Evolutionary conservation across 2,888 invertebrate genomes (phyloP), one percentile per base, ranked within the genome.

Genomic region (Lithosia quadra): DNA sequence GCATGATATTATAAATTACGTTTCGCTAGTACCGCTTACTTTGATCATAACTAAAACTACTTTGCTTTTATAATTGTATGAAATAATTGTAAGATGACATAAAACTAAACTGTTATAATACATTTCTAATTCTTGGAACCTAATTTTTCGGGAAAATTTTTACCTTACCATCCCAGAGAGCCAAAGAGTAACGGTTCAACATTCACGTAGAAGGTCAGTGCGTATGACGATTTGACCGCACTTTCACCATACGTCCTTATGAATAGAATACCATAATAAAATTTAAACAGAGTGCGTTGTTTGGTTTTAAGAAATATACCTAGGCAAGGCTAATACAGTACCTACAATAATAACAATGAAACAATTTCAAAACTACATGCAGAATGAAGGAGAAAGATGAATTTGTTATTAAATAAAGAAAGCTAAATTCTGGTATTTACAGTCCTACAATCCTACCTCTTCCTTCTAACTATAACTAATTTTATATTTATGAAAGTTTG

Each of bases 121-220:
- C 7, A 49, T 18, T 49, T 18, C 18, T n/a, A 34, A 24, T 60
- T 39, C 24, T 39, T 13, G 28, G 28, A 36, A 60, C 13, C 36
- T 60, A 3, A 33, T 22, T 43, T 24, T 39, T 2, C 21, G 34
- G 28, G 56, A 39, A 24, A 43, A 43, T 61, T 61, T 36, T n/a
- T 53, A 18, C 15, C 10, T 5, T 15, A 1, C 39, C 65, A 78
- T 67, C 76, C 69, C 76, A 33, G 53, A 39, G 57, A 4, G 33
- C 18, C 79, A 77, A 68, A 73, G 76, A 78, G 15, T 69, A 74
- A 36, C 18, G 39, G 7, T 34, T n/a, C 1, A 22, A 8, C 49
- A 9, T 49, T 49, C n/a, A 8, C 22, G 56, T 39, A 67, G 61
- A 67, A 56, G 33, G 62, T 43, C 67, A 60, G 18, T 43, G 15